Conservation (phyloP, 2,113 vertebrate genomes). For the Melanotaenia duboulayi region DNA sequence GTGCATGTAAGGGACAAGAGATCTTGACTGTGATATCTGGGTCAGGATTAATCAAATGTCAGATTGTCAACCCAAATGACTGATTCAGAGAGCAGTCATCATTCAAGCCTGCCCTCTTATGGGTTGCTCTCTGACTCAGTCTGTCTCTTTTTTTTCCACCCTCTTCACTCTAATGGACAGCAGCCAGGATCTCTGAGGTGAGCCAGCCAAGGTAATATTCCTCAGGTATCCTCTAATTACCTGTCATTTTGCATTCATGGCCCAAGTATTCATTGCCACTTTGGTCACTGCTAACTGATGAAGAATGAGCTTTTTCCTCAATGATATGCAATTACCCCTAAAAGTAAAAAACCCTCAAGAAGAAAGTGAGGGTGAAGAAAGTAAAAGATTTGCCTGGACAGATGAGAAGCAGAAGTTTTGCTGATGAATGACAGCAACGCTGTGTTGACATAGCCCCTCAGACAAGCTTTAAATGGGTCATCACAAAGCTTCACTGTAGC, state of each 20-base stretch:
- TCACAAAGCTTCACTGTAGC: background rate
- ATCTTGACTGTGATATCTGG: slow-evolving; percentile 67
- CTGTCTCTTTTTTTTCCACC: slow-evolving; percentile 20
- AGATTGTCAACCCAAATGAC: slow-evolving; percentile 65
- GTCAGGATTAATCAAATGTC: slow-evolving; percentile 79
- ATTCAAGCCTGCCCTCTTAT: slow-evolving; percentile 54
- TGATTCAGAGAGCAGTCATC: slow-evolving; percentile 71
- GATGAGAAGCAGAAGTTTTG: slow-evolving; percentile 16
- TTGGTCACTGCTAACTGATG: slow-evolving; percentile 45
- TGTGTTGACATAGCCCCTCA: slow-evolving; percentile 12
- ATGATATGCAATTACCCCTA: slow-evolving; percentile 40
- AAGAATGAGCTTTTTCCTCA: slow-evolving; percentile 48
- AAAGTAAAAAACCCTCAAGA: slow-evolving; percentile 40
- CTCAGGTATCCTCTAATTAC: slow-evolving; percentile 81
- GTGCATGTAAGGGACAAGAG: slow-evolving; percentile 44
- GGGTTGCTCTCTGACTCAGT: slow-evolving; percentile 35
- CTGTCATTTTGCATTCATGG: slow-evolving; percentile 80
- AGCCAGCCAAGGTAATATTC: slow-evolving; percentile 69
- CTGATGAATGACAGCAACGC: slow-evolving; percentile 57
- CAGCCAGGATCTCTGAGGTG: slow-evolving; percentile 59
- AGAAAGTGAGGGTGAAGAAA: slow-evolving; percentile 23
- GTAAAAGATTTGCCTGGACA: slow-evolving; percentile 38
- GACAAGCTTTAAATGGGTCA: slow-evolving; percentile 56
- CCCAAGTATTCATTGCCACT: slow-evolving; percentile 68
- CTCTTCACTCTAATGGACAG: slow-evolving; percentile 59